These are phyloP conservation scores for Psylliodes chrysocephalus DNA, from an alignment of 2,888 invertebrate genomes.

Conservation along the genomic window DNA sequence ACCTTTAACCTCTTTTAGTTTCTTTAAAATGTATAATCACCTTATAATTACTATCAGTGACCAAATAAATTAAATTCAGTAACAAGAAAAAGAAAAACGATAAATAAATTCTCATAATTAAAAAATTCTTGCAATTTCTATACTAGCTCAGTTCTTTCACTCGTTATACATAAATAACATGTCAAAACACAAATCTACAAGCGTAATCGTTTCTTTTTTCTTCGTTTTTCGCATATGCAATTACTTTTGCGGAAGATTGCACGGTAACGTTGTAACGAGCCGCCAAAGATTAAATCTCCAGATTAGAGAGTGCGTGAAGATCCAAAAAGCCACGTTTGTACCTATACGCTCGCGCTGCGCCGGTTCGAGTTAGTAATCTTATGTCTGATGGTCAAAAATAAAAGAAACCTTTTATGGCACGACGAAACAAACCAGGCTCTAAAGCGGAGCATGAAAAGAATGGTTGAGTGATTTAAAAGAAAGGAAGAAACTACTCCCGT, in stretches of 20 bases:
- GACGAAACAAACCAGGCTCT: background rate
- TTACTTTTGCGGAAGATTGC: conserved; percentile 19
- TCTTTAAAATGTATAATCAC: too few relatives aligned
- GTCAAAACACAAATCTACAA: conserved; percentile 13
- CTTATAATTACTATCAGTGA: too few relatives aligned
- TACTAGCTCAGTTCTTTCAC: too few relatives aligned
- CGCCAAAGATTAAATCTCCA: background rate
- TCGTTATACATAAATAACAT: background rate
- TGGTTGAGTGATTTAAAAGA: too few relatives aligned
- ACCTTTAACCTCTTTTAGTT: too few relatives aligned
- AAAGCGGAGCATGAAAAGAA: background rate
- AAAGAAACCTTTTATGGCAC: background rate
- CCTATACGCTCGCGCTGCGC: too few relatives aligned
- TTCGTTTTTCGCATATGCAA: conserved; percentile 19
- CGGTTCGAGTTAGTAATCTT: conserved; percentile 9
- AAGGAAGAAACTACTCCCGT: too few relatives aligned
- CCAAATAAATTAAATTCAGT: too few relatives aligned
- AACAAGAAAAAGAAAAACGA: too few relatives aligned
- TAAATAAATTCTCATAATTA: too few relatives aligned
- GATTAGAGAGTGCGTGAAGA: conserved; percentile 17
- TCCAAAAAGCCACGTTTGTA: background rate
- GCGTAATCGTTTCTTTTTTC: conserved; percentile 1
- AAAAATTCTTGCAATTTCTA: too few relatives aligned
- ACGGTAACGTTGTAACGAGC: background rate
- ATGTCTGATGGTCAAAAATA: conserved; percentile 18